These are phyloP conservation scores for Coendou prehensilis DNA, from an alignment of 2,797 vertebrate genomes.

Conservation along the genomic window DNA sequence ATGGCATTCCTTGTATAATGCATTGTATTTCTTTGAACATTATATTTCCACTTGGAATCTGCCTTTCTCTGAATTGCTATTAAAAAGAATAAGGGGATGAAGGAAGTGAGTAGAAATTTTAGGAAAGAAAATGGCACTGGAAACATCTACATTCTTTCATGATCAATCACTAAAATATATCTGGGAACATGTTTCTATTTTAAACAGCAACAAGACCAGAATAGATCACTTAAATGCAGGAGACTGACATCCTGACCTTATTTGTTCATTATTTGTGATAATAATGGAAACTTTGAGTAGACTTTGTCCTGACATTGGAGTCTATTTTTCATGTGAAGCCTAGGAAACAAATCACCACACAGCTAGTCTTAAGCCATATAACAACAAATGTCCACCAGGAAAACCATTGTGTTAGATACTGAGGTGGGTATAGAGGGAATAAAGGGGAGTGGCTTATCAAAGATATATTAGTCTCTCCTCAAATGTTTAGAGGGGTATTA, in stretches of 20 bases:
- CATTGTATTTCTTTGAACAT: constrained; percentile 43
- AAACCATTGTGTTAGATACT: neutral
- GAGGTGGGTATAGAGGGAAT: neutral
- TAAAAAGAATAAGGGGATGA: constrained; percentile 6
- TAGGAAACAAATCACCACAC: constrained; percentile 47
- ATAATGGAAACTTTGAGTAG: constrained; percentile 79
- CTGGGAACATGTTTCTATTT: constrained; percentile 71
- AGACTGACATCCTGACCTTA: constrained; percentile 72
- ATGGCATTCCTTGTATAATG: neutral
- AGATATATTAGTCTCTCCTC: neutral
- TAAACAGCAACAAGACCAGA: constrained; percentile 75
- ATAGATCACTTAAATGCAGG: constrained; percentile 68
- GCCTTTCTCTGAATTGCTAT: constrained; percentile 29
- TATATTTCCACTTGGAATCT: neutral
- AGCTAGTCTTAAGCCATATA: constrained; percentile 26
- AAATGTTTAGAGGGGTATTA: neutral
- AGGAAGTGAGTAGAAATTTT: constrained; percentile 53
- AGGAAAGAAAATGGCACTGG: constrained; percentile 1
- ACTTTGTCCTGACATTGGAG: constrained; percentile 62
- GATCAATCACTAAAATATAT: constrained; percentile 69
- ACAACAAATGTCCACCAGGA: constrained; percentile 16
- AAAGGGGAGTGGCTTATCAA: neutral
- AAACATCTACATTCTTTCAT: constrained; percentile 59
- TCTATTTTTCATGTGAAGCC: constrained; percentile 64
- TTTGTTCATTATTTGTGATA: constrained; percentile 73